Evolutionary conservation across 2,113 vertebrate species (phyloP), one percentile per base, ranked within the genome.

Genomic region (Calyptomena viridis): DNA sequence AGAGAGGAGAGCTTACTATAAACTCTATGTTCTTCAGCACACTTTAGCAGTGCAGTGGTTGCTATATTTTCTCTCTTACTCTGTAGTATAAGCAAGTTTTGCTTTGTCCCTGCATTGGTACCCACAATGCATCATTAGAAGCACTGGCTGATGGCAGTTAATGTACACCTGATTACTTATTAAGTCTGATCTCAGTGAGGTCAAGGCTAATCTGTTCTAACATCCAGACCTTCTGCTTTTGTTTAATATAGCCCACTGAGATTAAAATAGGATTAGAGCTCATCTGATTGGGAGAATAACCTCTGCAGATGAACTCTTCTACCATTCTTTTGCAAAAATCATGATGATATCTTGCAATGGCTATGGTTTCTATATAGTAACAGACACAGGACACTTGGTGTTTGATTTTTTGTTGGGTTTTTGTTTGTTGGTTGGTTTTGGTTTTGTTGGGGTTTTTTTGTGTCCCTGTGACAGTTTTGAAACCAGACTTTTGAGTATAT

Each of bases 251-350:
- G 97, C 89, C 83, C 78, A 63, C 81, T 86, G 92, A 96, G 97
- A 96, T 97, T 97, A 96, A 97, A 96, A 91, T 94, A 87, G 81
- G 96, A 97, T 97, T 97, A 97, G 62, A 82, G 79, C 37, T 96
- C 94, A 96, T 95, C 87, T 89, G 74, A 90, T 64, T 0, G 2
- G 78, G 78, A 91, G 77, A 96, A 92, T 81, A 96, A 85, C 72
- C 73, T 86, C 82, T 87, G 79, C 52, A 86, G 68, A 89, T 60
- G 75, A 95, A 91, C 64, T 58, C 71, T 81, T 77, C 82, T 69
- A 79, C 76, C 30, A 25, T 60, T 94, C 68, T 90, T 92, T 72
- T 80, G 47, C 60, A 91, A 95, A 91, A 59, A 42, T 46, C 11
- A 1, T 8, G 42, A 47, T 20, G 11, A 9, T 25, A 35, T 46